Base-by-base conservation (phyloP, 1,140 invertebrate species). In the Cydia amplana region DNA sequence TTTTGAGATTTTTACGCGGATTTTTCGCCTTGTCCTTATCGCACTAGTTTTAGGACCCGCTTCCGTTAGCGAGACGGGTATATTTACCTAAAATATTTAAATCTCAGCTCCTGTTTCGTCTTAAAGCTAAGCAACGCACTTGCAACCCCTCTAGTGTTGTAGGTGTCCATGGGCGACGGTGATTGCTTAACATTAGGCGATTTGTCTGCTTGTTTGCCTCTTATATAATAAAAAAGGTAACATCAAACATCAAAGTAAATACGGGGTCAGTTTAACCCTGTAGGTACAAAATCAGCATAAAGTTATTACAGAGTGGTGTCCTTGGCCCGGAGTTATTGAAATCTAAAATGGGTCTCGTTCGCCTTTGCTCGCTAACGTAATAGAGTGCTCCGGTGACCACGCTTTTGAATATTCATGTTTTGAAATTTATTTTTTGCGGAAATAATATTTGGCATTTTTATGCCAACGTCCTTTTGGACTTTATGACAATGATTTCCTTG, bases 301-400 rank as follows among this genome's bases (percentile, higher is more conserved):
- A 73, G 28, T 43, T 70, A 70, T 70, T 25, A n/a, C 43, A 28
- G 25, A 49, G 25, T 16, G 70, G n/a, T 28, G 46, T 25, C 72
- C 72, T 73, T 73, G 72, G 72, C 72, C 32, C 23, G 46, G 70
- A 73, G 72, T 73, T 73, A 73, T 73, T 73, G 40, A 73, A 73
- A 49, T 73, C 72, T 73, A 73, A 73, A 73, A 73, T 32, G 40
- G 46, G 72, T 23, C 72, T 43, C 72, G 40, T 73, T 51, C 40
- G 72, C 72, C 43, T 73, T 73, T 73, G 18, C n/a, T 23, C 72
- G 18, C 23, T n/a, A 67, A 67, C 72, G 40, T 14, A 49, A 51
- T 25, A 51, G 72, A 28, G 72, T 20, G 32, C 43, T 49, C 20
- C 4, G 43, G 72, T 46, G 72, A 51, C 72, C 23, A 73, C 14